Evolutionary conservation across 2,797 vertebrate species (phyloP), one percentile per base, ranked within the genome.

Genomic region (Gymnopithys bicolor): DNA sequence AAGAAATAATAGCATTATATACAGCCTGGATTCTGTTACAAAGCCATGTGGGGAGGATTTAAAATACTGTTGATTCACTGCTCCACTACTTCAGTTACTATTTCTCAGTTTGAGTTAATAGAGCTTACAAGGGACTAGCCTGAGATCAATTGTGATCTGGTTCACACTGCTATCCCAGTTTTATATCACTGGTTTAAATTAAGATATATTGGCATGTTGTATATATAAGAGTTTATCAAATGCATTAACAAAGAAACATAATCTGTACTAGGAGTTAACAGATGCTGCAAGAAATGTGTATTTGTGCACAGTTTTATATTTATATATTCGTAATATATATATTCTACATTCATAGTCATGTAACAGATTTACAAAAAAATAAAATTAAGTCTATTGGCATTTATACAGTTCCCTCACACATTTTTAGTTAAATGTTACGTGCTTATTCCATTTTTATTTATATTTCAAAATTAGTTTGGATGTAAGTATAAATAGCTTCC

Each of bases 1-100:
- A 82, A 19, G 48, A 85, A 82, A 77, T 60, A 82, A 84, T 27
- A 43, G 59, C 60, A 87, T 73, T 84, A 73, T 22, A 82, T 45
- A 45, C 19, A 89, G 60, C 55, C 58, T 71, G 21, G 19, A 62
- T 64, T 77, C 49, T 71, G 76, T 80, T 62, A 74, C 28, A 55
- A 62, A 91, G 43, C 51, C 53, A 83, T 2, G 19, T 19, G 27
- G 23, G 35, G 4, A 91, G 64, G 75, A 85, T 71, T 91, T 87
- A 58, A 87, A 91, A 90, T 60, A 81, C 19, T 77, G 45, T 89
- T 74, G 80, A 84, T 79, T 92, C 85, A 81, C n/a, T 85, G 25
- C 24, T 86, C 46, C 19, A 16, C 35, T 87, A 53, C 33, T 93
- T 81, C 4, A 84, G 69, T 39, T 90, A 62, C 18, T 73, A 2